Conservation (phyloP, 2,113 vertebrate genomes). For the Scomber scombrus region DNA sequence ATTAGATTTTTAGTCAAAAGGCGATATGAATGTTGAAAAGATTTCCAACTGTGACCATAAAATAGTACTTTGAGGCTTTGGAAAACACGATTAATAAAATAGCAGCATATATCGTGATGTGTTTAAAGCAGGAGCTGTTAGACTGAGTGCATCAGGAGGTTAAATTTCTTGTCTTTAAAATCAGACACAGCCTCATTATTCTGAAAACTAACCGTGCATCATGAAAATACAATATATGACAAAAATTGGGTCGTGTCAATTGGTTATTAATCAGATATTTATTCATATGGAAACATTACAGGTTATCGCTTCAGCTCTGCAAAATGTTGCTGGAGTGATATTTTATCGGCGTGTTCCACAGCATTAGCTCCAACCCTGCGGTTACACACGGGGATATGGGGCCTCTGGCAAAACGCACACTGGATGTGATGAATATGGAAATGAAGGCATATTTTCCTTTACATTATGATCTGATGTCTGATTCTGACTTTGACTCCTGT, state of each 20-base stretch:
- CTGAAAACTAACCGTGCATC: not conserved
- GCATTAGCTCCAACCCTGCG: slow-evolving; percentile 37
- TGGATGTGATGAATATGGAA: slow-evolving; percentile 44
- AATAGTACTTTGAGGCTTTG: slow-evolving; percentile 13
- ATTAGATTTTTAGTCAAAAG: slow-evolving; percentile 41
- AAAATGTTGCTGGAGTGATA: slow-evolving; percentile 23
- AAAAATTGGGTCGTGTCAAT: slow-evolving; percentile 6
- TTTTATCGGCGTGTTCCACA: slow-evolving; percentile 31
- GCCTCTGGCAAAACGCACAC: slow-evolving; percentile 33
- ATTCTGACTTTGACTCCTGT: slow-evolving; percentile 53
- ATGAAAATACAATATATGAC: not conserved
- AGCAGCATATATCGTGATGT: not conserved
- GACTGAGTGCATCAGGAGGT: not conserved
- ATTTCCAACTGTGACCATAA: slow-evolving; percentile 47
- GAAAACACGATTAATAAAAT: slow-evolving; percentile 42
- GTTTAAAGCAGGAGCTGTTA: not conserved
- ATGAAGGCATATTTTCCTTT: slow-evolving; percentile 45
- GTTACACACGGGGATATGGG: slow-evolving; percentile 27
- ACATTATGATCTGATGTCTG: slow-evolving; percentile 4
- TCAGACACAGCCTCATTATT: not conserved
- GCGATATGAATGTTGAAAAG: slow-evolving; percentile 34
- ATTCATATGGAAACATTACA: slow-evolving; percentile 15
- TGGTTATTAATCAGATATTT: slow-evolving; percentile 6
- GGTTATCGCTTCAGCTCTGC: slow-evolving; percentile 24
- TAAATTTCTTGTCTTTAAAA: slow-evolving; percentile 11